Evolutionary conservation across 2,797 vertebrate genomes (phyloP).

Genomic region (Gorsachius magnificus): DNA sequence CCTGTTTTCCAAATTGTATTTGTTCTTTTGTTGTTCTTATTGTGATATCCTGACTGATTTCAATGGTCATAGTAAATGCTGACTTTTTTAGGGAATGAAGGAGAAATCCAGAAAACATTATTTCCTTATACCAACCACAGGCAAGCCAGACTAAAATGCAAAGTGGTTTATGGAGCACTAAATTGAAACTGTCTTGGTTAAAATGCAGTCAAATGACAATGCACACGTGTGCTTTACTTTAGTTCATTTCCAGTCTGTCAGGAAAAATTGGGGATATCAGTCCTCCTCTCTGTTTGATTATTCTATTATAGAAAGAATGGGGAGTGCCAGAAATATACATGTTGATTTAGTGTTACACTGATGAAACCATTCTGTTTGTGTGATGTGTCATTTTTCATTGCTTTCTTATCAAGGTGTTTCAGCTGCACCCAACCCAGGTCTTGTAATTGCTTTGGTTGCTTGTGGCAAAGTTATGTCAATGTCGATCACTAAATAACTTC

Average conservation of each 20-base stretch:
- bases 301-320: slow-evolving; percentile 71
- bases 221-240: slow-evolving; percentile 41
- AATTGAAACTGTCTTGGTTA: slow-evolving; percentile 48
- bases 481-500: slow-evolving; percentile 77
- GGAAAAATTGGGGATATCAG: slow-evolving; percentile 52
- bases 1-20: not conserved
- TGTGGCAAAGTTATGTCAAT: slow-evolving; percentile 84
- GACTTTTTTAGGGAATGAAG: not conserved
- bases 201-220: slow-evolving; percentile 59
- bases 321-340: slow-evolving; percentile 64
- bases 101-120: slow-evolving; percentile 3
- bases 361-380: slow-evolving; percentile 74
- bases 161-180: slow-evolving; percentile 46
- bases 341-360: slow-evolving; percentile 78
- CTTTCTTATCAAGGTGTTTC: slow-evolving; percentile 82
- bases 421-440: slow-evolving; percentile 74
- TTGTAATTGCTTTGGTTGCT: slow-evolving; percentile 80
- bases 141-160: slow-evolving; percentile 17
- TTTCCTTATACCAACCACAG: slow-evolving; percentile 32
- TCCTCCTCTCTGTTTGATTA: slow-evolving; percentile 70
- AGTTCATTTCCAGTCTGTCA: slow-evolving; percentile 63
- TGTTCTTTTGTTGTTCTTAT: not conserved
- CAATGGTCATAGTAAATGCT: not conserved
- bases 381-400: slow-evolving; percentile 81
- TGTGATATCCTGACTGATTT: not conserved